Evolutionary conservation across 2,888 invertebrate species (phyloP), one percentile per base, ranked within the genome.

Genomic region (Theretra japonica): DNA sequence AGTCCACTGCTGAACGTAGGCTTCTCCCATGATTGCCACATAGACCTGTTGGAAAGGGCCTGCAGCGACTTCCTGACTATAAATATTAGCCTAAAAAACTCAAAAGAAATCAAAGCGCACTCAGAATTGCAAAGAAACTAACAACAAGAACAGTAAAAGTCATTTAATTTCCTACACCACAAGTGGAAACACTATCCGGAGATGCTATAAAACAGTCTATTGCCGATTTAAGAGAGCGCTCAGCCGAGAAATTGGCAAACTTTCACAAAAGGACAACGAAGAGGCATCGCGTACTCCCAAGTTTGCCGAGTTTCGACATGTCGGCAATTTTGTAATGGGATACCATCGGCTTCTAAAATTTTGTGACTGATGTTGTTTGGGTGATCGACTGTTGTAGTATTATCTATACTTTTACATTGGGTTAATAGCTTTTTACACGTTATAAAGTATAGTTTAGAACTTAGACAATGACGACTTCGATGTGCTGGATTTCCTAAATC

Each of bases 191-290:
- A 48, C 5, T 65, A 65, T 65, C 23, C 48, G 48, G 41, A 65
- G 41, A 53, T 53, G 53, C 41, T 65, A 65, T 65, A 70, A 59
- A 65, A 65, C 65, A 65, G 41, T 65, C 23, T 17, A 48, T 21
- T 65, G 65, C 56, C 68, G 57, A 68, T 57, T 57, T 68, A 28
- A 70, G 73, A 72, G 74, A 73, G 79, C 81, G 80, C 75, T 81
- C 80, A 74, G 74, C 76, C 78, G 79, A 74, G 75, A 85, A 85
- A 86, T 86, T 85, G 83, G 30, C 56, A 71, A 48, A 65, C 65
- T 65, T 65, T 65, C 41, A 48, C 65, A 48, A 65, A 41, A 65
- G 65, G 65, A 65, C 48, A 48, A 23, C 23, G 65, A 41, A 41
- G 41, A 41, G 65, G 23, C 65, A 23, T 19, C 33, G 56, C 23